Conservation (phyloP, 2,888 invertebrate species). For the Pelosia muscerda region DNA sequence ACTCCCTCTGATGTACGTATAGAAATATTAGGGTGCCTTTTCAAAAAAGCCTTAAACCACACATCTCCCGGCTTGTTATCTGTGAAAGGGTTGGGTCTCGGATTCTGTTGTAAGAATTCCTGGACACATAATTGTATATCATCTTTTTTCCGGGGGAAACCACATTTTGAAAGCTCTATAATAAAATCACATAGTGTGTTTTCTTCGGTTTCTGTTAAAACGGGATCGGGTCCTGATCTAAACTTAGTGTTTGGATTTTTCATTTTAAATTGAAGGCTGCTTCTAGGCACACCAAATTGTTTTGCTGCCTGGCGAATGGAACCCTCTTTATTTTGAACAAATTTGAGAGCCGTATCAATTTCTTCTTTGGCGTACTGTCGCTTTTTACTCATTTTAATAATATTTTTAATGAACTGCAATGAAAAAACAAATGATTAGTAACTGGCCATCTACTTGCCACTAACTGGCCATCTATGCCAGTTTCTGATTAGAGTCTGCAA, state of each 20-base stretch:
- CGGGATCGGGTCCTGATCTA: slow-evolving; percentile 15
- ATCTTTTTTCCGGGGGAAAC: no score
- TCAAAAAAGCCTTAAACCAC: no score
- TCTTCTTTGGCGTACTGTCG: slow-evolving; percentile 12
- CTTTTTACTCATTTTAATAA: slow-evolving; percentile 7
- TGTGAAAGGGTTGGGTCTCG: no score
- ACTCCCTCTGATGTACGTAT: no score
- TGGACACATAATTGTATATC: no score
- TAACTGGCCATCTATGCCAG: slow-evolving; percentile 20
- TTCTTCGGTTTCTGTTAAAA: slow-evolving; percentile 12
- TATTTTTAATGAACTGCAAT: slow-evolving; percentile 2
- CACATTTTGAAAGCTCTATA: neutral
- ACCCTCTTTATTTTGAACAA: slow-evolving; percentile 20
- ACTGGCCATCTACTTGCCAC: no score
- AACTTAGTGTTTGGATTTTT: slow-evolving; percentile 22
- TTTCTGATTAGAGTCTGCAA: slow-evolving; percentile 17
- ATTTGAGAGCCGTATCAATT: slow-evolving; percentile 14
- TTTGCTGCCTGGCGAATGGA: slow-evolving; percentile 20
- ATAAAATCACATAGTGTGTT: neutral
- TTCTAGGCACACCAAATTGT: slow-evolving; percentile 25
- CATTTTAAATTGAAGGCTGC: slow-evolving; percentile 20
- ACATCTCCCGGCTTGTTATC: no score
- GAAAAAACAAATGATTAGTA: slow-evolving; percentile 14
- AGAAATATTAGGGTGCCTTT: no score
- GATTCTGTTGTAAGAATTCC: no score